Base-by-base conservation (phyloP, 2,888 invertebrate species). In the Cheilosia grossa region DNA sequence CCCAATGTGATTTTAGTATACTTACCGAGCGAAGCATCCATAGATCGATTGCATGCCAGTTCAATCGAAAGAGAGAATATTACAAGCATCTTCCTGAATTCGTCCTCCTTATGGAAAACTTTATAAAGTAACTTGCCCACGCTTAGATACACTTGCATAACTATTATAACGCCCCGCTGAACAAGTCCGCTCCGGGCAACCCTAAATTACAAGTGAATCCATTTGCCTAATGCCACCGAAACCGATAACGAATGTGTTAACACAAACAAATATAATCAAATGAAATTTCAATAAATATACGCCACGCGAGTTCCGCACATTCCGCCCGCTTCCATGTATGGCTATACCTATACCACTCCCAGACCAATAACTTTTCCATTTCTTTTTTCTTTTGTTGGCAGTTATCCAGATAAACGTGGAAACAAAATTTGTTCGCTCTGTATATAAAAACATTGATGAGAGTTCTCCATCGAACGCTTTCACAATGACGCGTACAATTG, bases 401-500 rank as follows among this genome's bases (percentile, higher is more conserved):
- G 10, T 37, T 37, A 4, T 4, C 13, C 4, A 61, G 61, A 73
- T 66, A 72, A 15, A 2, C 53, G 47, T 67, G 27, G 21, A 59
- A 53, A 49, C 33, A 59, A 64, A 74, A 64, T 58, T 59, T 58
- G 54, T 40, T 51, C 51, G 19, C 49, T 19, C 40, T 54, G 33
- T n/a, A 27, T 30, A 30, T 1, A 30, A 9, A 42, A 47, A 30
- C 21, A 19, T 64, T 42, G 42, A 21, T 5, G 5, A 69, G 59
- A 44, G 49, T 64, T 59, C 70, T 58, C 70, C 82, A 78, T 70
- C 59, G 74, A 80, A 80, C 70, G 70, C 58, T 74, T 51, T 70
- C 72, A 51, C 75, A 81, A 66, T 85, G 85, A 77, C 75, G 85
- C 85, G 81, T 70, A 72, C 85, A 75, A 80, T 85, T 85, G 80